Conservation (phyloP, 2,888 invertebrate species). For the Sialis fuliginosa region DNA sequence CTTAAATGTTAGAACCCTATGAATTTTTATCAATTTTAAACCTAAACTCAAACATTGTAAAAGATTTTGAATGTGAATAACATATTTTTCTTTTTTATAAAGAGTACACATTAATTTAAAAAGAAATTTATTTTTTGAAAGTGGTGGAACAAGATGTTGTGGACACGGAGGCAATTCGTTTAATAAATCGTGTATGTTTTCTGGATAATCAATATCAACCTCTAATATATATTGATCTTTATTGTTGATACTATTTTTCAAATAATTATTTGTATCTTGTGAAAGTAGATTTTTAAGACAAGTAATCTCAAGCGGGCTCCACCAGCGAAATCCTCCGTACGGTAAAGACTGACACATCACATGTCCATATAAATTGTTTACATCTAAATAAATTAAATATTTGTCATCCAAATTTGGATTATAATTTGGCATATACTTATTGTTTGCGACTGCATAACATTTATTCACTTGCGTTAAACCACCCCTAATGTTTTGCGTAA, state of each 20-base stretch:
- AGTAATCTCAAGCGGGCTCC: not conserved
- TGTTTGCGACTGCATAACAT: not conserved
- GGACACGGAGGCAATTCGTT: constrained; percentile 17
- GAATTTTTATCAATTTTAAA: constrained; percentile 13
- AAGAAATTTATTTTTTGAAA: constrained; percentile 3
- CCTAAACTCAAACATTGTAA: constrained; percentile 14
- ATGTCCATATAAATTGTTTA: constrained; percentile 8
- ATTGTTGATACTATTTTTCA: not conserved
- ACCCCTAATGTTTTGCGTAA: not conserved
- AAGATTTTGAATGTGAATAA: constrained; percentile 15
- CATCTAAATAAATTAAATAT: constrained; percentile 12
- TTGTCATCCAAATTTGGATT: not conserved
- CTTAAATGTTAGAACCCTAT: constrained; percentile 14
- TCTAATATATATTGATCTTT: constrained; percentile 7
- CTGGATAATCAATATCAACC: constrained; percentile 6
- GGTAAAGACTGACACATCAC: constrained; percentile 11
- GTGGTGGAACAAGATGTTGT: constrained; percentile 11
- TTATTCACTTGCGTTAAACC: constrained; percentile 4
- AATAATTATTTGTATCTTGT: not conserved
- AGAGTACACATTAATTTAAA: constrained; percentile 13
- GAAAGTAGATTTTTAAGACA: no score
- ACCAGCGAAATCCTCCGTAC: constrained; percentile 11
- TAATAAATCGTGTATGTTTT: constrained; percentile 15
- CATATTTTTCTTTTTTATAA: constrained; percentile 13
- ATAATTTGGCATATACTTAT: no score